Base-by-base conservation (phyloP, 2,888 invertebrate species). In the Pasiphila rectangulata region DNA sequence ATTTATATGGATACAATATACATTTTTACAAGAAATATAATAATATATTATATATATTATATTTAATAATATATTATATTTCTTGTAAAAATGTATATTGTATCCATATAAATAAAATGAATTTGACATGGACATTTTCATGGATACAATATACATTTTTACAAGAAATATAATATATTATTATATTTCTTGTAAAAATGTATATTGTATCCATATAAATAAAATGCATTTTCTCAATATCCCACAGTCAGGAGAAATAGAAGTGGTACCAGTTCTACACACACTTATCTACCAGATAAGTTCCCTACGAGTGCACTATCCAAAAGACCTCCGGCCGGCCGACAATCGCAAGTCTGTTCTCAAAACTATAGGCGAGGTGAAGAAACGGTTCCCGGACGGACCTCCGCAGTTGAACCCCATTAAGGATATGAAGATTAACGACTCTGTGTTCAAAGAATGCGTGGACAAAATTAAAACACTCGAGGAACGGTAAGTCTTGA, bases 381-480 rank as follows among this genome's bases (percentile, higher is more conserved):
- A 96, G 67, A 95, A 95, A 72, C 92, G 98, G 21, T 98, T 98
- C 75, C 94, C 95, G 0, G 93, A 94, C 29, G 96, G 96, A 0
- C 92, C 97, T 0, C 99, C 99, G 0, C 79, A 96, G 4, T 81
- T 99, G 1, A 96, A 99, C 84, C 99, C 99, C 0, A 91, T 98
- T 10, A 94, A 94, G 44, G 99, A 99, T 69, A 99, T 99, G 98
- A 94, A 95, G 69, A 99, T 99, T 45, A 93, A 93, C 46, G 96
- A 98, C 27, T 76, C 91, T 0, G 92, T 92, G 5, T 96, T 98
- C 65, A 90, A 93, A 57, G 93, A 94, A 27, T 91, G 97, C 44
- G 93, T 97, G 0, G 92, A 93, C 55, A 94, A 94, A 69, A 96
- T 98, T 56, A 93, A 96, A 72, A 87, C 91, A 45, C 92, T 97